Evolutionary conservation across 2,888 invertebrate genomes (phyloP).

Genomic region (Lepidocyrtinus sp.): DNA sequence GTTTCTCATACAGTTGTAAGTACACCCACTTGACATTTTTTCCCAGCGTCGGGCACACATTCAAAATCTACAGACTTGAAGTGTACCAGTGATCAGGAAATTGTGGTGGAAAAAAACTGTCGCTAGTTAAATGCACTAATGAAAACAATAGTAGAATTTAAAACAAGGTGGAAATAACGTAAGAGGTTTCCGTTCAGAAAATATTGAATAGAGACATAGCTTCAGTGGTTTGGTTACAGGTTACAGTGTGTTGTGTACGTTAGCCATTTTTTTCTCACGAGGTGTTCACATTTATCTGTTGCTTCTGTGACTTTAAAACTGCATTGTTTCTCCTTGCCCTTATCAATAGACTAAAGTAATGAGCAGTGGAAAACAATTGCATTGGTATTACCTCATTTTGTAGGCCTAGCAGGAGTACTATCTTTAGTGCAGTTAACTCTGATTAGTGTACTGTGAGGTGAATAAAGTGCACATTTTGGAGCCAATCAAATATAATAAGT

Average conservation of each 20-base stretch:
- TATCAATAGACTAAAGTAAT: not conserved
- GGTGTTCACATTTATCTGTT: not conserved
- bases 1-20: too few species aligned
- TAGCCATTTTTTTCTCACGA: constrained; percentile 9
- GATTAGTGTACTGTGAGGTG: too few species aligned
- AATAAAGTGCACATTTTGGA: too few species aligned
- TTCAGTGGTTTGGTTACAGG: too few species aligned
- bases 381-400: constrained; percentile 13
- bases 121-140: not conserved
- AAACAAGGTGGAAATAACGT: constrained; percentile 58
- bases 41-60: too few species aligned
- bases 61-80: constrained; percentile 39
- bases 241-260: too few species aligned
- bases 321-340: not conserved
- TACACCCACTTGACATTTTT: too few species aligned
- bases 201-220: too few species aligned
- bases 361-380: not conserved
- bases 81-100: constrained; percentile 30
- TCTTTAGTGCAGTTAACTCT: too few species aligned
- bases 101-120: constrained; percentile 38
- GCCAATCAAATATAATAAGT: too few species aligned
- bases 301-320: not conserved
- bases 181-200: constrained; percentile 60
- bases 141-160: not conserved
- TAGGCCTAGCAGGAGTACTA: too few species aligned